phyloP scores from a whole-genome alignment of 92 coral and sea anemone species.

The Micromussa lordhowensis region DNA sequence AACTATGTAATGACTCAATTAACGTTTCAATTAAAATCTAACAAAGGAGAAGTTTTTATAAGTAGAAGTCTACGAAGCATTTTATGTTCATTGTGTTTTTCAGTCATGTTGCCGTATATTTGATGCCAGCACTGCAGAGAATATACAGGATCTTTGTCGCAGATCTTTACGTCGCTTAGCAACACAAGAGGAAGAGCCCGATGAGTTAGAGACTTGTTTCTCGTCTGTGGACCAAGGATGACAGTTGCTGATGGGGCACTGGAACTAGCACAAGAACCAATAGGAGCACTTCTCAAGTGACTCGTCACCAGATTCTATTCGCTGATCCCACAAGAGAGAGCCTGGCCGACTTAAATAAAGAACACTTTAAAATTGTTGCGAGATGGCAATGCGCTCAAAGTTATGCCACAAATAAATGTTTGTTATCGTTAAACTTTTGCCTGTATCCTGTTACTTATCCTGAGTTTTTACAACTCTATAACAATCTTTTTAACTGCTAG shows the following conservation, averaged over 20 bases:
- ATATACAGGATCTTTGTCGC: conserved; percentile 78
- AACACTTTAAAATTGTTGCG: not conserved
- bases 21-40: too few relatives aligned
- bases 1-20: too few relatives aligned
- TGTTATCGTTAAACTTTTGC: not conserved
- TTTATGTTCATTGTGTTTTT: not conserved
- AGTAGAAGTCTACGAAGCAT: too few relatives aligned
- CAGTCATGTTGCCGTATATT: conserved; percentile 78
- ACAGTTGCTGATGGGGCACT: conserved; percentile 6
- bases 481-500: not conserved
- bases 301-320: conserved; percentile 6
- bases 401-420: conserved; percentile 22
- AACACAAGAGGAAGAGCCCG: conserved; percentile 64
- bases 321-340: not conserved
- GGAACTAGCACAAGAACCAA: not conserved
- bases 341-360: not conserved
- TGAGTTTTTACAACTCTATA: not conserved
- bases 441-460: not conserved
- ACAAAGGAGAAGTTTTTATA: too few relatives aligned
- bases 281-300: not conserved
- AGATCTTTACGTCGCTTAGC: conserved; percentile 84
- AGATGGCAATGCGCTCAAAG: not conserved
- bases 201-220: conserved; percentile 39
- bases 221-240: conserved; percentile 48
- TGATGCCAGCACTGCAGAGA: conserved; percentile 75